These are phyloP conservation scores for Drosophila pachea DNA, from an alignment of 1,140 invertebrate genomes.

Conservation along the genomic window DNA sequence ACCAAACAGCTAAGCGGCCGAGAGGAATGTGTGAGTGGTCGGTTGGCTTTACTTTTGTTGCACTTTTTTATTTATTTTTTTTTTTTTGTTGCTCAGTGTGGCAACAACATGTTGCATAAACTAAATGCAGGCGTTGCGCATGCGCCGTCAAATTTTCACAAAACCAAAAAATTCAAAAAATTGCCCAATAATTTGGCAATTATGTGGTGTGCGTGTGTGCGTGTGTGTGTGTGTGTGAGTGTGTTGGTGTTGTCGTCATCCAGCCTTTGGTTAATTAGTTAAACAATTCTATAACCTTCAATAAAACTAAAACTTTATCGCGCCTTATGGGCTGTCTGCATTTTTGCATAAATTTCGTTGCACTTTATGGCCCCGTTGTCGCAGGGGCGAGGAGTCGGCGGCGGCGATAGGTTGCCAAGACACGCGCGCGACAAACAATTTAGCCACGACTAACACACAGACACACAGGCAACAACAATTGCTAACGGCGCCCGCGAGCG, in stretches of 20 bases:
- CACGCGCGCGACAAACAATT: constrained; percentile 59
- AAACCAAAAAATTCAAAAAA: constrained; percentile 20
- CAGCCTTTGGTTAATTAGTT: constrained; percentile 27
- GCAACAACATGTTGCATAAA: constrained; percentile 47
- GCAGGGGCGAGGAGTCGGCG: neutral
- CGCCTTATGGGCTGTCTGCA: constrained; percentile 17
- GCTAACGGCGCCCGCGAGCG: constrained; percentile 25
- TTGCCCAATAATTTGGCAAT: constrained; percentile 22
- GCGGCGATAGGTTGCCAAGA: constrained; percentile 14
- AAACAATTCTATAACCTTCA: constrained; percentile 1
- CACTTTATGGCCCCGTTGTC: constrained; percentile 21
- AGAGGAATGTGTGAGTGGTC: constrained; percentile 15
- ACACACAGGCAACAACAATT: constrained; percentile 20
- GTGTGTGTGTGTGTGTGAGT: constrained; percentile 8
- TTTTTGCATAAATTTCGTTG: constrained; percentile 19
- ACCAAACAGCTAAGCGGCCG: too few relatives aligned
- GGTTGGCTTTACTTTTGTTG: constrained; percentile 1
- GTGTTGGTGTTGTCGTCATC: neutral
- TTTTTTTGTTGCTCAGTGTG: constrained; percentile 16
- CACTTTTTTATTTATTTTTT: constrained; percentile 19
- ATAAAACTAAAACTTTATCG: constrained; percentile 8
- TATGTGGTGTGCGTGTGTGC: constrained; percentile 5
- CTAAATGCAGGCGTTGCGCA: constrained; percentile 40
- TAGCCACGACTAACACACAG: constrained; percentile 1
- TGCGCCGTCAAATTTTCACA: constrained; percentile 12